A percentile compares a stretch with the other conserved stretches of the same genome.
Conservation (phyloP, 2,888 invertebrate species). For the Temnothorax unifasciatus region DNA sequence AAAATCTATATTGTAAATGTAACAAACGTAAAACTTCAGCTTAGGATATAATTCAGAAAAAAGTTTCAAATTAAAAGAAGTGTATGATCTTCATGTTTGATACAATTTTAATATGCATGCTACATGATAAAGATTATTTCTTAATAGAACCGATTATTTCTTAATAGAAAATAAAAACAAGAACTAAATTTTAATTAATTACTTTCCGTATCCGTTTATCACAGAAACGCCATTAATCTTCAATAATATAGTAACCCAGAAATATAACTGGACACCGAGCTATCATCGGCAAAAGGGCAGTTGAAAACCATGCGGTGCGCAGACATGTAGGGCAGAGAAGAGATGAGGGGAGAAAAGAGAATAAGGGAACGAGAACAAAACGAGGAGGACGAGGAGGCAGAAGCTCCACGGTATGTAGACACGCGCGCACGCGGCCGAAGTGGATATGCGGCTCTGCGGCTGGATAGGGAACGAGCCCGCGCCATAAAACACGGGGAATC, state of each 20-base stretch:
- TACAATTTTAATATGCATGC: neutral
- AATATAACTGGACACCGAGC: neutral
- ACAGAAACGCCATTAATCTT: neutral
- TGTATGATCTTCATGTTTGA: neutral
- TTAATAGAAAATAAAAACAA: neutral
- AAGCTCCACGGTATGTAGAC: constrained; percentile 61
- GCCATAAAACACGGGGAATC: constrained; percentile 73
- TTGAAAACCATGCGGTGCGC: neutral
- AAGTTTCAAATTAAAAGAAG: neutral
- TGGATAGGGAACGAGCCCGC: constrained; percentile 47
- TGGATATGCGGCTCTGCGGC: constrained; percentile 16
- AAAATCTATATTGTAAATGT: neutral
- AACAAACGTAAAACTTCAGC: neutral
- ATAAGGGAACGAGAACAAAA: constrained; percentile 55
- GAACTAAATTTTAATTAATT: neutral
- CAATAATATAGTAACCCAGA: neutral
- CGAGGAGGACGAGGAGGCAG: constrained; percentile 60
- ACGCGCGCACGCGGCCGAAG: constrained; percentile 48
- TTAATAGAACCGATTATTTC: neutral
- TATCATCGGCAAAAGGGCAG: neutral
- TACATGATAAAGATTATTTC: neutral
- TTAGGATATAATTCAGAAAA: neutral
- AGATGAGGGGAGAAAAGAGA: neutral
- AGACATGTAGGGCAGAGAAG: neutral
- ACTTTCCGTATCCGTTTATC: neutral